Conservation (phyloP, 1,140 invertebrate species). For the Drosophila teissieri region DNA sequence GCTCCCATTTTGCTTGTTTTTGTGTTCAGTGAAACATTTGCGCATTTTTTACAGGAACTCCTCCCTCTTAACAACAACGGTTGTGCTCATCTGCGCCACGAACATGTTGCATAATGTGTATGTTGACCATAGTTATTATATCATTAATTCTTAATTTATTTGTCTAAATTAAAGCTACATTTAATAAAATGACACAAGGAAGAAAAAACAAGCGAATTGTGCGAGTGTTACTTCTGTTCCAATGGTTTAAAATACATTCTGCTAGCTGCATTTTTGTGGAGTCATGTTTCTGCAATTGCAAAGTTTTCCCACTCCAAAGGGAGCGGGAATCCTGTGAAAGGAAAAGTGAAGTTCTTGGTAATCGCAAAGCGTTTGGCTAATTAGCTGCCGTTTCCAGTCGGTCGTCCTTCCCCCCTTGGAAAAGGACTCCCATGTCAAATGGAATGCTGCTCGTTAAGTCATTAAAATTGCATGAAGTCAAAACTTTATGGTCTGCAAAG, state of each 20-base stretch:
- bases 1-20: constrained; percentile 47
- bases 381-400: constrained; percentile 64
- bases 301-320: not conserved
- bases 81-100: constrained; percentile 54
- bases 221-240: too few species aligned
- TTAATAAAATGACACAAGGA: constrained; percentile 72
- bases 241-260: not conserved
- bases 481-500: constrained; percentile 83
- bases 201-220: constrained; percentile 26
- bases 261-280: not conserved
- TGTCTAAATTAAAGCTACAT: constrained; percentile 79
- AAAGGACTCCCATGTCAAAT: constrained; percentile 58
- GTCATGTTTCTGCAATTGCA: constrained; percentile 25
- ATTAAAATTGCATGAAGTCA: constrained; percentile 82
- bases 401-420: constrained; percentile 22
- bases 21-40: constrained; percentile 50
- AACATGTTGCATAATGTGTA: constrained; percentile 51
- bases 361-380: constrained; percentile 72
- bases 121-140: constrained; percentile 80
- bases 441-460: constrained; percentile 78
- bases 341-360: constrained; percentile 71
- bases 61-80: constrained; percentile 37
- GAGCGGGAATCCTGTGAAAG: constrained; percentile 20
- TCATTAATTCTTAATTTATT: constrained; percentile 81
- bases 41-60: constrained; percentile 47